A percentile compares a stretch with the other conserved stretches of the same genome.
These are phyloP conservation scores for Andinoacara biseriatus DNA, from an alignment of 2,113 vertebrate species.

Conservation along the genomic window DNA sequence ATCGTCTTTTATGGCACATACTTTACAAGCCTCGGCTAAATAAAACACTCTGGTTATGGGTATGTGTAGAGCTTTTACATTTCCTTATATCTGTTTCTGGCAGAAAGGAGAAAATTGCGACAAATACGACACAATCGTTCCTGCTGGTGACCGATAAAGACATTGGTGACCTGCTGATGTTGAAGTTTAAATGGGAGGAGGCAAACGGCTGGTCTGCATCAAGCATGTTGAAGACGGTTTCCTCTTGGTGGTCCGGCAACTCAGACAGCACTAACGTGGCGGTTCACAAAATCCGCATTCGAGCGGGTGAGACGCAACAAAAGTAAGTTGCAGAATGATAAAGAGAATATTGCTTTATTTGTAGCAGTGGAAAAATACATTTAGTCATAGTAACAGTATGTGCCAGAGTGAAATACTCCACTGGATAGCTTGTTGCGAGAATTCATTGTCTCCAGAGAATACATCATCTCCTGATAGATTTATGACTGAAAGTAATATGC, in stretches of 20 bases:
- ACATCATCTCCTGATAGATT: neutral
- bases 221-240: slow-evolving; percentile 70
- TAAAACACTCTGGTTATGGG: neutral
- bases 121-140: slow-evolving; percentile 79
- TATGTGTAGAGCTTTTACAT: neutral
- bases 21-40: slow-evolving; percentile 6
- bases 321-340: slow-evolving; percentile 61
- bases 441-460: too few species aligned
- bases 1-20: slow-evolving; percentile 21
- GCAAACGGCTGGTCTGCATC: slow-evolving; percentile 69
- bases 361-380: too few species aligned
- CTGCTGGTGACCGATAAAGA: slow-evolving; percentile 80
- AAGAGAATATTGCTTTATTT: neutral
- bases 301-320: slow-evolving; percentile 80
- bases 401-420: neutral
- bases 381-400: too few species aligned
- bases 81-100: neutral
- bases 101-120: slow-evolving; percentile 76
- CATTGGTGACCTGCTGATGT: slow-evolving; percentile 79
- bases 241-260: slow-evolving; percentile 78
- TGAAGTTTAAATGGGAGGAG: slow-evolving; percentile 79
- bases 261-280: slow-evolving; percentile 37
- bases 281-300: slow-evolving; percentile 78
- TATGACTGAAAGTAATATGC: neutral
- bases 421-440: neutral